Conservation (phyloP, 2,113 vertebrate genomes). For the Pelecanus crispus region DNA sequence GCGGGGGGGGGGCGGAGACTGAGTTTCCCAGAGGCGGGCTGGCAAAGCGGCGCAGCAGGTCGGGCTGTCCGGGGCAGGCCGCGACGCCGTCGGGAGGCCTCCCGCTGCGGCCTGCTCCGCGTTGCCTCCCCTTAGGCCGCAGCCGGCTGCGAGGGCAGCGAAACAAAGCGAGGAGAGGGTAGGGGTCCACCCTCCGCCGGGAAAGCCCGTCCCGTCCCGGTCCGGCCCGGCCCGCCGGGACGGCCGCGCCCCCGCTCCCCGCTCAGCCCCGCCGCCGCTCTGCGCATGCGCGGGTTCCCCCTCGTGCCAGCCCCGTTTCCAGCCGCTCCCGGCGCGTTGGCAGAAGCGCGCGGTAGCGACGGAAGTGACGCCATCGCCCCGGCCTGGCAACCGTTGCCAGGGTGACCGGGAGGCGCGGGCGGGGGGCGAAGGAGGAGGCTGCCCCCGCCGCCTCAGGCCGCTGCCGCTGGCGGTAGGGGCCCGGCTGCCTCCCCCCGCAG, state of each 20-base stretch:
- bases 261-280: not conserved
- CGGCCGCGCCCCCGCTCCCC: not conserved
- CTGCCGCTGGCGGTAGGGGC: not conserved
- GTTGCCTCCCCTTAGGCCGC: no score
- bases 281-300: not conserved
- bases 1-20: no score
- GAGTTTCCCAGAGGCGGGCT: not conserved
- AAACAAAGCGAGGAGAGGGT: fast-evolving
- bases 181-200: fast-evolving
- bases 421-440: not conserved
- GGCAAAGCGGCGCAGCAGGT: not conserved
- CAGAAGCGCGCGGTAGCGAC: not conserved
- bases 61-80: not conserved
- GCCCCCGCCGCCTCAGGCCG: not conserved
- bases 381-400: slow-evolving; percentile 57
- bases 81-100: not conserved
- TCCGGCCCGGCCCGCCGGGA: not conserved
- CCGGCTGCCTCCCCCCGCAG: no score
- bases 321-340: not conserved
- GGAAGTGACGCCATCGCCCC: slow-evolving; percentile 28
- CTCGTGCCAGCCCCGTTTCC: fast-evolving
- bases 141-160: not conserved
- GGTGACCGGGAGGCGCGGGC: not conserved
- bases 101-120: not conserved
- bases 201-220: fast-evolving